Base-by-base conservation (phyloP, 2,797 vertebrate genomes). In the Poecilia velifera region DNA sequence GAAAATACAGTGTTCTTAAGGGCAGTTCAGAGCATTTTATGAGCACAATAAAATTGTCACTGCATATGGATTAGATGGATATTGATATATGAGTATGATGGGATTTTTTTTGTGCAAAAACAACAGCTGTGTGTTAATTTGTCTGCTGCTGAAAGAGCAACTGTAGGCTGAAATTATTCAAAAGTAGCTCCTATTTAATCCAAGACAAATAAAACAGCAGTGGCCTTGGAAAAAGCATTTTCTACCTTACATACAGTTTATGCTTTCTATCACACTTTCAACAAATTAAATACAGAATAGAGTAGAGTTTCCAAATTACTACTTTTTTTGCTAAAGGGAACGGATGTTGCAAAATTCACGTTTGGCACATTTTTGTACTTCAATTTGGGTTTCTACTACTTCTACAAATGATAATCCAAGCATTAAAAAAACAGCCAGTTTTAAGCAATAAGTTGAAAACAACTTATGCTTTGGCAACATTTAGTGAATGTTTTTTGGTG, bases 41-140 rank as follows among this genome's bases (percentile, higher is more conserved):
- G 94, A 96, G 93, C 57, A 92, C 95, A 95, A 97, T 98, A 98
- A 98, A 98, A 96, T 97, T 96, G 96, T 97, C 96, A 95, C 97
- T 97, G 95, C 96, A 95, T 91, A 97, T 95, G 95, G 94, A 94
- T 96, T 97, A 96, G 92, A 94, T 93, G 93, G 91, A 93, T 89
- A 82, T 90, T 92, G 92, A 94, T 92, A 91, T 93, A 94, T 14
- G 84, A 82, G 84, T 84, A 75, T 85, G 84, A 85, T 81, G 72
- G 90, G 70, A 89, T 90, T 90, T 91, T 90, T 88, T 89, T 87
- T 84, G 78, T 86, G 89, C 85, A 76, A 72, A 72, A 72, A 72
- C 25, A 72, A 25, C 87, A 82, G 78, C 90, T 34, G 49, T 77
- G 87, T 87, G 87, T 90, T 92, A 90, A 93, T 89, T 79, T 84